Conservation (phyloP, 2,113 vertebrate species). For the Tetraodon nigroviridis region DNA sequence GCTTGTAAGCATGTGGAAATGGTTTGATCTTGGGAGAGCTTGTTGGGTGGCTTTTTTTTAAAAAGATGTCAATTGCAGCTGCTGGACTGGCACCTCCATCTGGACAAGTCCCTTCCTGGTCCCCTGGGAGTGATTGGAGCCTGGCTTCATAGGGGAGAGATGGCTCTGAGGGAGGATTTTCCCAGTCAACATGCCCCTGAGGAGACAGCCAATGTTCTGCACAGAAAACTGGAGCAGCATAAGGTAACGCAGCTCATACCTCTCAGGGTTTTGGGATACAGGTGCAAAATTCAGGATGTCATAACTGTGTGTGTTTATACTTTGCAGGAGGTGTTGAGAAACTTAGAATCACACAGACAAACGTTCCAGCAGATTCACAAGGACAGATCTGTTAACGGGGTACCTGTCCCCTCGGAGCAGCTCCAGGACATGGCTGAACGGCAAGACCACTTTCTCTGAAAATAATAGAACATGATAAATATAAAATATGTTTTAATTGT, state of each 20-base stretch:
- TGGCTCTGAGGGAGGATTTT: slow-evolving; percentile 87
- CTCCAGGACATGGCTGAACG: slow-evolving; percentile 95
- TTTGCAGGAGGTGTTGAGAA: slow-evolving; percentile 88
- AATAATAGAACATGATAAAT: too few species aligned
- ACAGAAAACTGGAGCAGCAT: slow-evolving; percentile 87
- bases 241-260: slow-evolving; percentile 72
- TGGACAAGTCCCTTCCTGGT: slow-evolving; percentile 92
- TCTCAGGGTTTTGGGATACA: background rate
- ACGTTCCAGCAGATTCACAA: slow-evolving; percentile 94
- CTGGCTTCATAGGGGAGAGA: slow-evolving; percentile 90
- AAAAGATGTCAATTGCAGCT: slow-evolving; percentile 74
- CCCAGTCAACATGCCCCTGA: slow-evolving; percentile 87
- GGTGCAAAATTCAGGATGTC: too few species aligned
- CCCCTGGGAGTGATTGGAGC: slow-evolving; percentile 91
- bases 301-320: slow-evolving; percentile 22
- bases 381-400: slow-evolving; percentile 89
- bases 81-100: slow-evolving; percentile 90
- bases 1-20: slow-evolving; percentile 44
- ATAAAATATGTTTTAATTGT: background rate
- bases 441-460: slow-evolving; percentile 58
- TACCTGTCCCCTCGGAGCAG: slow-evolving; percentile 91
- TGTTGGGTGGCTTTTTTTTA: slow-evolving; percentile 22
- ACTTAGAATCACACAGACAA: slow-evolving; percentile 86
- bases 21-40: slow-evolving; percentile 21
- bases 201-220: slow-evolving; percentile 90